Percentiles rank a stretch among this genome's conserved stretches.
Conservation (phyloP, 2,797 vertebrate genomes). For the Lepus townsendii region DNA sequence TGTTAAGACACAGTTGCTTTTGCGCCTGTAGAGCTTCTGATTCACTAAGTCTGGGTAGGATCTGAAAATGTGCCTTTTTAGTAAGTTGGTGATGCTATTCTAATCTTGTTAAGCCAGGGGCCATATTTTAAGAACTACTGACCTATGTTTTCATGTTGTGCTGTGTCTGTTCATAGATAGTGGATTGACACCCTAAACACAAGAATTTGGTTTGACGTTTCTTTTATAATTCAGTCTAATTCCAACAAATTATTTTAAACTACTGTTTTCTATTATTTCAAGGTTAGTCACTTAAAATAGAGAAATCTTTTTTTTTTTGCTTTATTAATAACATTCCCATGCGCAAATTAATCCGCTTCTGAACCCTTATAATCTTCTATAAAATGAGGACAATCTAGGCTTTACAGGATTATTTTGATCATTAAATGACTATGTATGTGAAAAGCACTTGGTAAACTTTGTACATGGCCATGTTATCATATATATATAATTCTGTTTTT, state of each 20-base stretch:
- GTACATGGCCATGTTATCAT: not conserved
- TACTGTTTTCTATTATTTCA: constrained; percentile 32
- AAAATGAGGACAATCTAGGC: not conserved
- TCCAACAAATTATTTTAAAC: constrained; percentile 42
- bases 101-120: not conserved
- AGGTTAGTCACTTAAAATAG: constrained; percentile 25
- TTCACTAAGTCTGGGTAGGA: not conserved
- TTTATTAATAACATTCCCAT: not conserved
- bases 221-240: constrained; percentile 18
- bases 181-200: not conserved
- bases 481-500: not conserved
- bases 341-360: not conserved
- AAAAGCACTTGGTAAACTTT: constrained; percentile 12
- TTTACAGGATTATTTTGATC: constrained; percentile 19
- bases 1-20: not conserved
- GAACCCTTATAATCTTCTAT: not conserved
- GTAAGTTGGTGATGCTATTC: not conserved
- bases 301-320: constrained; percentile 12
- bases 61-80: not conserved
- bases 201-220: not conserved
- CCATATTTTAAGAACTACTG: not conserved
- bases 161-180: not conserved
- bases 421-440: constrained; percentile 1
- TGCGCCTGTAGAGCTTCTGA: not conserved
- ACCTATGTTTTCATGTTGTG: not conserved